Conservation (phyloP, 2,888 invertebrate genomes). For the Synanthedon andrenaeformis region DNA sequence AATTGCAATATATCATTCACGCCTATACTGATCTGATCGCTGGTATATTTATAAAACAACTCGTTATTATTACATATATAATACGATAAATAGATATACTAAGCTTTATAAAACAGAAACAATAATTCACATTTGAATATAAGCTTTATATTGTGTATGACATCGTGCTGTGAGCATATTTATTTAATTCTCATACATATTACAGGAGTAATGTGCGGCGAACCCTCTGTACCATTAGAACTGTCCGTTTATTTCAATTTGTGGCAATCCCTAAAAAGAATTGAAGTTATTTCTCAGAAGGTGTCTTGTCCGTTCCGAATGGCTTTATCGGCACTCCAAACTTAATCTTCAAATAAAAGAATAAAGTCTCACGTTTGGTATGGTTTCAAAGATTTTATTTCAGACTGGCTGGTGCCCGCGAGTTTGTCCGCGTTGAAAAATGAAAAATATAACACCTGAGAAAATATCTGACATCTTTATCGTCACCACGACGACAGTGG, state of each 20-base stretch:
- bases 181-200: background rate
- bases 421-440: too few relatives aligned
- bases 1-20: too few relatives aligned
- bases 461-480: too few relatives aligned
- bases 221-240: constrained; percentile 5
- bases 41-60: too few relatives aligned
- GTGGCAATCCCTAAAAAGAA: constrained; percentile 2
- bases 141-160: background rate
- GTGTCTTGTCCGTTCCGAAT: background rate
- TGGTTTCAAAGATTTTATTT: too few relatives aligned
- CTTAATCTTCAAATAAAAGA: background rate
- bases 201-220: background rate
- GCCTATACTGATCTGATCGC: too few relatives aligned
- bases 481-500: too few relatives aligned
- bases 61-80: too few relatives aligned
- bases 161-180: background rate
- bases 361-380: background rate
- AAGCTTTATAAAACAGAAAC: too few relatives aligned
- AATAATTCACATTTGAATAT: background rate
- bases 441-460: too few relatives aligned
- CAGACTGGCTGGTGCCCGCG: too few relatives aligned
- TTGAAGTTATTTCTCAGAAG: background rate
- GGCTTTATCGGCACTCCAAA: background rate
- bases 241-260: constrained; percentile 7
- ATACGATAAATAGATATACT: too few relatives aligned